Evolutionary conservation across 2,888 invertebrate genomes (phyloP), one percentile per base, ranked within the genome.

Genomic region (Eustalomyia histrio): DNA sequence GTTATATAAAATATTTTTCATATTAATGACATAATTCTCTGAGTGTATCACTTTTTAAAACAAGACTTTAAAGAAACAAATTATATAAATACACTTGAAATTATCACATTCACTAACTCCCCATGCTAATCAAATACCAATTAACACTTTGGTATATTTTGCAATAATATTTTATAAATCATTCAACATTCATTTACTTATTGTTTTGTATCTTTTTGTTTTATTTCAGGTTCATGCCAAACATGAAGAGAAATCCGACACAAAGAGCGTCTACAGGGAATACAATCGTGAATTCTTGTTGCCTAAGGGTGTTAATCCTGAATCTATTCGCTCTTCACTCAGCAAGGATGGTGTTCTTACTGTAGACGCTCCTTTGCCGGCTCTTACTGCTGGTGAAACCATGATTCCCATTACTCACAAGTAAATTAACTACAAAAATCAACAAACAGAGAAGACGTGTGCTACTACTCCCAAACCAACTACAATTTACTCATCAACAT

Each of bases 271-370:
- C 82, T 99, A 97, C 93, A 94, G 98, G 92, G 99, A 99, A 91
- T 99, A 99, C 94, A 98, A 98, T 92, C 94, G 98, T 85, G 98
- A 98, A 92, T 99, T 99, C 93, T 93, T 98, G 90, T 92, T 99
- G 90, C 99, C 99, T 7, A 97, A 97, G 91, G 98, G 98, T 86
- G 97, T 98, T 79, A 97, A 98, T 91, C 98, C 98, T 0, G 99
- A 99, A 92, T 94, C 94, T 84, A 98, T 99, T 92, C 97, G 97
- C 91, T 98, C 98, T 35, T 98, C 98, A 58, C 92, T 99, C 89
- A 97, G 97, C 89, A 97, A 97, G 91, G 98, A 98, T 89, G 99
- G 99, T 55, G 97, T 99, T 35, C 93, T 99, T 82, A 98, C 98
- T 43, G 98, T 99, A 61, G 98, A 98, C 90, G 99, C 99, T 24